Evolutionary conservation across 2,113 vertebrate genomes (phyloP), one percentile per base, ranked within the genome.

Genomic region (Lontra canadensis): DNA sequence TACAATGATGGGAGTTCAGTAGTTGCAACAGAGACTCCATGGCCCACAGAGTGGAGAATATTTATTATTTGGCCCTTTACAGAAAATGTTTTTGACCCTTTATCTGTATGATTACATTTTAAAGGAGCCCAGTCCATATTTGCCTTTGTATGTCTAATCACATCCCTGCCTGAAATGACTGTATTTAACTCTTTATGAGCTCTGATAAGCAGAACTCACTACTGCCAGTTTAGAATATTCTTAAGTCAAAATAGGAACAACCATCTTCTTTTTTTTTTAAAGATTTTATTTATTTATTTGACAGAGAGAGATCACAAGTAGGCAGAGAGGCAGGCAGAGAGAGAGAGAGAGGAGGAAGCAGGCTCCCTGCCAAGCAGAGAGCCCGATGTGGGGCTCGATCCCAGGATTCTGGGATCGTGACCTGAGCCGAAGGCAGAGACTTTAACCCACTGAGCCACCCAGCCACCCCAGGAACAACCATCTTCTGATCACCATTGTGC

Each of bases 121-220:
- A 91, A n/a, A 84, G 78, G 34, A 97, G 34, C 67, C 74, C 25
- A 52, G 65, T 52, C 29, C 36, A 29, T 73, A 65, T 87, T 88
- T 85, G 29, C 17, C 21, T 94, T 94, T 87, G 34, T 85, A 47
- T 90, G 82, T 92, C 90, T 94, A 89, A 86, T 89, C 80, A 89
- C 29, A 92, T 1, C 71, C 15, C 79, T 59, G 3, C 83, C 73
- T 92, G 59, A 89, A 78, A n/a, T 67, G 87, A 94, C 10, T 82
- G 2, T 88, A 82, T 86, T 86, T 89, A 84, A 73, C 59, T 95
- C 7, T 92, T 82, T 95, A 5, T 55, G 61, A 57, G 15, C 36
- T 95, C 65, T 78, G 42, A 52, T 57, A 89, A 65, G 52, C 83
- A 42, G 52, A 78, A 69, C 9, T 23, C 42, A n/a, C 21, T 76